Conservation (phyloP, 2,797 vertebrate genomes). For the Apogon talboti region DNA sequence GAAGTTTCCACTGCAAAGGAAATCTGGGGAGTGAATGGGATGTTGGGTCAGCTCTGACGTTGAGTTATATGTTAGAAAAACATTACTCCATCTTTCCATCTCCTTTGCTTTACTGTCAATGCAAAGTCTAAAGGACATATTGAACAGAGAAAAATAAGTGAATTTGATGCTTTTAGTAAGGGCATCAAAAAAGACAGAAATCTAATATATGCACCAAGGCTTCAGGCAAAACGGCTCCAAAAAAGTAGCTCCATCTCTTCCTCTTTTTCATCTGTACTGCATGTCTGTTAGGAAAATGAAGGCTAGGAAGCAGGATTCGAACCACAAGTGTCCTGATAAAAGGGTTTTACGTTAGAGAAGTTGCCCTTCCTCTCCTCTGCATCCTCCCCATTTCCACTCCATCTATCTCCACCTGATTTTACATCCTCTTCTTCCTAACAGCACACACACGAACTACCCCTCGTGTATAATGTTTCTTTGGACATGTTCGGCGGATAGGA, state of each 20-base stretch:
- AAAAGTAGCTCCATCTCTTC: background rate
- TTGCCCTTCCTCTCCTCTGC: slow-evolving; percentile 51
- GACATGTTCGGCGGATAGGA: slow-evolving; percentile 44
- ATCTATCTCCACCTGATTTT: slow-evolving; percentile 50
- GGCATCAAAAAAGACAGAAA: background rate
- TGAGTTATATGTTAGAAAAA: slow-evolving; percentile 36
- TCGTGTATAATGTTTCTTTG: slow-evolving; percentile 25
- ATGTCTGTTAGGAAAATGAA: slow-evolving; percentile 24
- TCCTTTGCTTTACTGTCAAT: slow-evolving; percentile 17
- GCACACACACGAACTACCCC: slow-evolving; percentile 4
- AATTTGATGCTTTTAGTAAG: background rate
- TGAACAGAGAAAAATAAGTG: background rate
- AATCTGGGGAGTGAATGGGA: slow-evolving; percentile 33
- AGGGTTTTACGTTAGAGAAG: slow-evolving; percentile 48
- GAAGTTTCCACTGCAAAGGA: slow-evolving; percentile 45
- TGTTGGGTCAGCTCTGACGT: slow-evolving; percentile 49
- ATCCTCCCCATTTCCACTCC: slow-evolving; percentile 44
- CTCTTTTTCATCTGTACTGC: slow-evolving; percentile 18
- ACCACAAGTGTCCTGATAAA: slow-evolving; percentile 63
- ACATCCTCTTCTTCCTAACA: slow-evolving; percentile 48
- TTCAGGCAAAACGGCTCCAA: slow-evolving; percentile 5
- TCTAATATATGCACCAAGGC: background rate
- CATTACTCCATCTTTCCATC: slow-evolving; percentile 32
- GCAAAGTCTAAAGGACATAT: background rate
- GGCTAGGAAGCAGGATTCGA: slow-evolving; percentile 1